Evolutionary conservation across 2,113 vertebrate species (phyloP), one percentile per base, ranked within the genome.

Genomic region (Tragelaphus imberbis): DNA sequence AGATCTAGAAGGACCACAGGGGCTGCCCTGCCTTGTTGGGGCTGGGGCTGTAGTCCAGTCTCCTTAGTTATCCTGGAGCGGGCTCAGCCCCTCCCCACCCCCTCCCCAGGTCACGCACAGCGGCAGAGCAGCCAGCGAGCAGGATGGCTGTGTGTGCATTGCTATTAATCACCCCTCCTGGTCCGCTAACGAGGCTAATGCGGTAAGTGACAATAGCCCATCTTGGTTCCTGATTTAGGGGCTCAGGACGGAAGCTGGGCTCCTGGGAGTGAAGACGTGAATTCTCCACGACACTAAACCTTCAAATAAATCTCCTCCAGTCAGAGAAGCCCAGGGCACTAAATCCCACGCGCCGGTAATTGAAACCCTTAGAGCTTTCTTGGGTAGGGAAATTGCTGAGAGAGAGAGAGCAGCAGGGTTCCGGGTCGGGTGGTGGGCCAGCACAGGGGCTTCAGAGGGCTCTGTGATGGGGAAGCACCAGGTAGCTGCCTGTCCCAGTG

Each of bases 231-330:
- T 99, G 99, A 99, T 99, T 99, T 99, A 99, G 98, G 98, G 99
- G 99, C 98, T 99, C 97, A 97, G 99, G 99, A 99, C 99, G 99
- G 99, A 99, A 99, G 98, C 99, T 96, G 97, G 98, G 99, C 99
- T 99, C 98, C 98, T 98, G 99, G 99, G 99, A 99, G 98, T 98
- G 99, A 99, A 99, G 99, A 98, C 97, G 98, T 98, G 99, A 99
- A 99, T 99, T 99, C 99, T 99, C 98, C 92, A 97, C 98, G 98
- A 98, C 99, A 99, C 99, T 99, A 99, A 99, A 99, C 99, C 99
- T 98, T 98, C 99, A 98, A 99, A 99, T 99, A 99, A 99, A 99
- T 99, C 99, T 99, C 97, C 98, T 96, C 89, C 98, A 98, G 98
- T 99, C 99, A 99, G 99, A 99, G 98, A 98, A 99, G 99, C 99